Evolutionary conservation across 2,888 invertebrate genomes (phyloP), one percentile per base, ranked within the genome.

Genomic region (Odiellus spinosus): DNA sequence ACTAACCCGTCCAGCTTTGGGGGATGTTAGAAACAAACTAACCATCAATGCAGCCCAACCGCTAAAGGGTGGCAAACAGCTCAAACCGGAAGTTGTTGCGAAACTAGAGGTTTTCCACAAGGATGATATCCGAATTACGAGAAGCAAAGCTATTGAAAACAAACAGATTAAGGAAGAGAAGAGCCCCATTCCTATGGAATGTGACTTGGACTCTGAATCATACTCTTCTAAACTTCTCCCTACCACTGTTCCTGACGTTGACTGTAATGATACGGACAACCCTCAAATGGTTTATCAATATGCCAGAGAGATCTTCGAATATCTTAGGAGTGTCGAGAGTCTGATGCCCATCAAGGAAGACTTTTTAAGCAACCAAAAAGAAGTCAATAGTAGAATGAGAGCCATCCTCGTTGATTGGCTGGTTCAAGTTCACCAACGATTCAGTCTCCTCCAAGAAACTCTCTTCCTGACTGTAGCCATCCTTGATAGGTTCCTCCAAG

Each of bases 321-420:
- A 93, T 67, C 72, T 93, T 61, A 75, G 76, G 53, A 67, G 73
- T 43, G 65, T 90, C 51, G 93, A 93, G 67, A 71, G 63, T 54
- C 49, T 18, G 6, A 2, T 48, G 4, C 44, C 47, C 12, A 47
- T 57, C n/a, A 45, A 49, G 34, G n/a, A 42, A 17, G 39, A 64
- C 61, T 52, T 51, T 42, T 36, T 58, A 12, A 38, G 46, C 15
- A 33, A 45, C 19, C 57, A 58, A 19, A 40, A 50, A n/a, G 51
- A 53, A 41, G 72, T 91, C 11, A 82, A 81, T 11, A 74, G 81
- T 1, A 79, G 78, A 59, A 95, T 95, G 91, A 75, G 95, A 52
- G 72, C 80, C 12, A 81, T 90, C 42, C 73, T 96, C 14, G 73
- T 95, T 50, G 88, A 95, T 64, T 96, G 95, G 95, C 71, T 96